Percentiles rank a stretch among this genome's conserved stretches.
Evolutionary conservation across 1,140 invertebrate species (phyloP).

Genomic region (Scaptomyza pallida): DNA sequence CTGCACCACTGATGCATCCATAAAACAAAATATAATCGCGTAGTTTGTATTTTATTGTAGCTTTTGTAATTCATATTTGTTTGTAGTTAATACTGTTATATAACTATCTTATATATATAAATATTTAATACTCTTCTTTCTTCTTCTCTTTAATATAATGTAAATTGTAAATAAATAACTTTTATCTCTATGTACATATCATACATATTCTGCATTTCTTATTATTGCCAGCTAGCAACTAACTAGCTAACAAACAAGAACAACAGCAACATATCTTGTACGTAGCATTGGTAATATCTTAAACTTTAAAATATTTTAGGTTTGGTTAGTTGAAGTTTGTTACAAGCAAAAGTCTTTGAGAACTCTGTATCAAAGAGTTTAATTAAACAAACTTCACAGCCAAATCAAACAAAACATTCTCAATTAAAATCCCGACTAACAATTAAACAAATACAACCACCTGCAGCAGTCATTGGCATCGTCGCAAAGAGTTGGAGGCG

Average conservation of each 20-base stretch:
- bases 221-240: slow-evolving; percentile 51
- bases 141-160: slow-evolving; percentile 47
- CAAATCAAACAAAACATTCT: background rate
- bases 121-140: slow-evolving; percentile 37
- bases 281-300: slow-evolving; percentile 68
- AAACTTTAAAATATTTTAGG: background rate
- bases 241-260: slow-evolving; percentile 56
- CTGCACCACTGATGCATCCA: slow-evolving; percentile 27
- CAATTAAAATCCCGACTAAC: slow-evolving; percentile 22
- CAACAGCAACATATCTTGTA: slow-evolving; percentile 70
- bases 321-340: slow-evolving; percentile 33
- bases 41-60: slow-evolving; percentile 46
- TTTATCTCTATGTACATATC: slow-evolving; percentile 73
- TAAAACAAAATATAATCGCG: slow-evolving; percentile 4
- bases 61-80: slow-evolving; percentile 36
- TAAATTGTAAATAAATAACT: slow-evolving; percentile 78
- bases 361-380: slow-evolving; percentile 11
- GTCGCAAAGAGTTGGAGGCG: slow-evolving; percentile 22
- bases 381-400: background rate
- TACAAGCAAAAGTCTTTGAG: slow-evolving; percentile 9
- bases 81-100: slow-evolving; percentile 28
- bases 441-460: slow-evolving; percentile 16
- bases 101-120: slow-evolving; percentile 34
- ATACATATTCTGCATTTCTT: slow-evolving; percentile 69
- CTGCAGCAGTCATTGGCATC: slow-evolving; percentile 35